Evolutionary conservation across 2,797 vertebrate genomes (phyloP), one percentile per base, ranked within the genome.

Genomic region (Bovichtus diacanthus): DNA sequence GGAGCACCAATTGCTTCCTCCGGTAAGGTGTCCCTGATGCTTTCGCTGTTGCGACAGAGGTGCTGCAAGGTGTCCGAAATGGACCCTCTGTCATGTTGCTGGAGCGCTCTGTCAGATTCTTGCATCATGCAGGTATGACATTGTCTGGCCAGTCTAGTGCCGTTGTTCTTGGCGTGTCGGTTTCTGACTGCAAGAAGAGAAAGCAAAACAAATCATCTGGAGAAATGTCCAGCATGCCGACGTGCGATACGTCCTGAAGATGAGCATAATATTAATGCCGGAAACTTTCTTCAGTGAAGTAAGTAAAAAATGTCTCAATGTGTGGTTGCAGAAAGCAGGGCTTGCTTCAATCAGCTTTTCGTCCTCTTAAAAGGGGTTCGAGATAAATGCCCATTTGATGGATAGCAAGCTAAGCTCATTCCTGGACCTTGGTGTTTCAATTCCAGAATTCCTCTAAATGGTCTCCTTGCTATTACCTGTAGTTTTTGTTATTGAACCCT

Each of bases 71-170:
- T 87, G 89, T 84, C 70, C 82, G 25, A 66, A 61, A 53, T 76
- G 79, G 87, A 83, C 88, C 76, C 88, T 72, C 47, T 81, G 70
- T 82, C 83, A 60, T 43, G 62, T 71, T 67, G 76, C 38, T 49
- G 51, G 68, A 74, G 70, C 21, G 25, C 70, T 88, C 84, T 90
- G 78, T 92, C 88, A 89, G 43, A 72, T 72, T 78, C 85, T 93
- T 94, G 93, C 92, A 92, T 94, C 92, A 92, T 83, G 36, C 78
- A 60, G 67, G 68, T 72, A 60, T 78, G 56, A 91, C 80, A 80
- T 85, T 82, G 84, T 88, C 77, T 89, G 77, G 76, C 34, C 77
- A 47, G 72, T 47, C 73, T 83, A 55, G 63, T 49, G 47, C 65
- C 3, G 5, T 46, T 83, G 80, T 87, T 84, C 85, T 76, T 78